These are phyloP conservation scores for Lomographa bimaculata DNA, from an alignment of 2,888 invertebrate genomes.

Conservation along the genomic window DNA sequence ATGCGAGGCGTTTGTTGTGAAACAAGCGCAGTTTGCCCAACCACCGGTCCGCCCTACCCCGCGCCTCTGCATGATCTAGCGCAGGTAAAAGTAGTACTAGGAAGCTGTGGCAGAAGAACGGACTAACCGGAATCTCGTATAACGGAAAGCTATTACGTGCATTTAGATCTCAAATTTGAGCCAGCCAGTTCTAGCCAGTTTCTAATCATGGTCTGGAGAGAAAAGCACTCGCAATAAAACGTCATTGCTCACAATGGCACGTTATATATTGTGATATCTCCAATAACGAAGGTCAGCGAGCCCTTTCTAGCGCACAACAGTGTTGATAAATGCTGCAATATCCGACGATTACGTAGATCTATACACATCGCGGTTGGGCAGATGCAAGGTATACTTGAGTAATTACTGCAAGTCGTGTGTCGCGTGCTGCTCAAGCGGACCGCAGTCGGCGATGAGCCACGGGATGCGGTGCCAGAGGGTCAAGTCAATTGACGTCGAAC, in stretches of 20 bases:
- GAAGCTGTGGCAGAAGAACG: slow-evolving; percentile 32
- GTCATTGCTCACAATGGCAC: slow-evolving; percentile 1
- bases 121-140: slow-evolving; percentile 26
- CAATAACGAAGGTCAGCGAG: slow-evolving; percentile 32
- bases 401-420: slow-evolving; percentile 35
- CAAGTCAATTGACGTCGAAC: slow-evolving; percentile 78
- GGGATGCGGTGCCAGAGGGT: slow-evolving; percentile 73
- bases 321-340: slow-evolving; percentile 30
- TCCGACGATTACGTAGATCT: slow-evolving; percentile 26
- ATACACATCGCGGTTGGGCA: slow-evolving; percentile 14
- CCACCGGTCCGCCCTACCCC: slow-evolving; percentile 55
- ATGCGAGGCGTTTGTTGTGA: slow-evolving; percentile 78
- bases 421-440: slow-evolving; percentile 51
- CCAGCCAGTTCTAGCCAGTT: slow-evolving; percentile 5
- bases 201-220: slow-evolving; percentile 5
- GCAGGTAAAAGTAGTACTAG: slow-evolving; percentile 39
- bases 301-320: slow-evolving; percentile 32
- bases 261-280: slow-evolving; percentile 20
- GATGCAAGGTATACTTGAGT: slow-evolving; percentile 14
- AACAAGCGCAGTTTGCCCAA: slow-evolving; percentile 76
- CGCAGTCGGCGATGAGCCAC: slow-evolving; percentile 47
- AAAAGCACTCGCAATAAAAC: not conserved
- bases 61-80: slow-evolving; percentile 44
- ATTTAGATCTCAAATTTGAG: slow-evolving; percentile 12
- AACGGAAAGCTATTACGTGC: slow-evolving; percentile 21